Base-by-base conservation (phyloP, 2,113 vertebrate genomes). In the Tachycineta bicolor region DNA sequence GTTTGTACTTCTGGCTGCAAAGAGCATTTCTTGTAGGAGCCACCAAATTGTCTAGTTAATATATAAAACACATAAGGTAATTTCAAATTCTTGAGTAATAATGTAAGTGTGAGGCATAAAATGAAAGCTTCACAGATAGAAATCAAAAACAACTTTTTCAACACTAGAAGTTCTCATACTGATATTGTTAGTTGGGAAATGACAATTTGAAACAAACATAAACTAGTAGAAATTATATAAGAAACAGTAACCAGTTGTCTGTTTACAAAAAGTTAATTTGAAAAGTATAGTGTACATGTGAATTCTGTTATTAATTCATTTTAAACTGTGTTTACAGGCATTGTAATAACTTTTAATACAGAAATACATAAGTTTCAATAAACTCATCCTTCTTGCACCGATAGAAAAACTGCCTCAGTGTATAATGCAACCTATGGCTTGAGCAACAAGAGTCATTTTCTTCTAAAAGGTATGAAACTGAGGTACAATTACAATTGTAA, bases 1-100 rank as follows among this genome's bases (percentile, higher is more conserved):
- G 98, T 94, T 98, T 99, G 88, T 98, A 98, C 93, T 97, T 99
- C 89, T 79, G 96, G 64, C 95, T 97, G 96, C 97, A 96, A 74
- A 98, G 93, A n/a, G 96, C 98, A 96, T 98, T 97, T 97, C 98
- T 98, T 95, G 98, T 62, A 83, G 68, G 90, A 83, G 96, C 53
- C 75, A 95, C 76, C 94, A 97, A 79, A 91, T 97, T 98, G 85
- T 98, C 99, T 99, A 87, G 68, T 96, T 94, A 79, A 80, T 44
- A 94, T 26, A 94, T 46, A 95, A 96, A 97, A 97, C 9, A 96
- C 19, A 97, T 47, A 94, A 34, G 69, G 31, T 77, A 10, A 91
- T 60, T 85, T 90, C 64, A 93, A 83, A 56, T n/a, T 56, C 76
- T 80, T 77, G 23, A 90, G 39, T 95, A 95, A 94, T 50, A 82